Evolutionary conservation across 1,140 invertebrate genomes (phyloP).

Genomic region (Rhagoletis zephyria): DNA sequence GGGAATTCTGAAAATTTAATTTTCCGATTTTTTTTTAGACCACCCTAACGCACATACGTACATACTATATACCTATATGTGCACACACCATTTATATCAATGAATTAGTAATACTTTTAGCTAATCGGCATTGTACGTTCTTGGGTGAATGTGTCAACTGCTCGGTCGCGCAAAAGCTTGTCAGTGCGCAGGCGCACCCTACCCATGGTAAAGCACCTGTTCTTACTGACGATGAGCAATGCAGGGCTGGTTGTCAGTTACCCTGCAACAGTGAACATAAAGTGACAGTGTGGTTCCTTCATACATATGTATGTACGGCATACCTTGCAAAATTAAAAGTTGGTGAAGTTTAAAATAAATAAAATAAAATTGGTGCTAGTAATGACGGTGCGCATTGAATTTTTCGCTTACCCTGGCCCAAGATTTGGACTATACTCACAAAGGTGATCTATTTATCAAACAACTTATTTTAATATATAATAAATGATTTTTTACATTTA

Average conservation of each 20-base stretch:
- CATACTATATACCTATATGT: too few relatives aligned
- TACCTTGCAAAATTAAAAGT: background rate
- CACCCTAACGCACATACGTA: too few relatives aligned
- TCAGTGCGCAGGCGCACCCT: background rate
- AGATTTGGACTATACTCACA: background rate
- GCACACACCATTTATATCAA: too few relatives aligned
- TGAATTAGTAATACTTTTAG: too few relatives aligned
- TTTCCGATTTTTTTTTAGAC: too few relatives aligned
- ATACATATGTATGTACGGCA: background rate
- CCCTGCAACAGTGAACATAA: background rate
- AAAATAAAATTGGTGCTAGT: background rate
- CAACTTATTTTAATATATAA: too few relatives aligned
- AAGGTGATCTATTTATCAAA: background rate
- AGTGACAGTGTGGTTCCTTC: background rate
- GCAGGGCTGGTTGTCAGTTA: background rate
- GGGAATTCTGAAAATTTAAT: too few relatives aligned
- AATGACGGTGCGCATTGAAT: slow-evolving; percentile 9
- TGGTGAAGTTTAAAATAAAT: background rate
- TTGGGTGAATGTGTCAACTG: background rate
- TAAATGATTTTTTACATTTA: too few relatives aligned
- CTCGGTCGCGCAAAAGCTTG: background rate
- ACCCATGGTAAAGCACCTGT: background rate
- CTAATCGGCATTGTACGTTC: background rate
- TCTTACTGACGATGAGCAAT: background rate
- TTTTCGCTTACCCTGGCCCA: slow-evolving; percentile 13